Conservation (phyloP, 2,797 vertebrate genomes). For the Alexandromys oeconomus region DNA sequence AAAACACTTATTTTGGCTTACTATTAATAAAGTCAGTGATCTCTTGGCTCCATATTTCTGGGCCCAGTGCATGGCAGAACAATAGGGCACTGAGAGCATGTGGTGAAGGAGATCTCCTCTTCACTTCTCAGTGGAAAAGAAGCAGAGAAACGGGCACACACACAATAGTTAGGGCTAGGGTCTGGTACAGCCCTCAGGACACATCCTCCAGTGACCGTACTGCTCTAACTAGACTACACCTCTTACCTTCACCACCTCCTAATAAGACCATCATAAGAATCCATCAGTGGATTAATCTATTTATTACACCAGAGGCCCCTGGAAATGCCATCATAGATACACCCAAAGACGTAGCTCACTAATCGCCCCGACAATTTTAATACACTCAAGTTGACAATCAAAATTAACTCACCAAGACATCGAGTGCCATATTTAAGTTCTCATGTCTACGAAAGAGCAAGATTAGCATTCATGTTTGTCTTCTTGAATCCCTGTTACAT, state of each 20-base stretch:
- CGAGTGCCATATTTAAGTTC: constrained; percentile 8
- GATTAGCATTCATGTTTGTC: constrained; percentile 12
- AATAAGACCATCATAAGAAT: not conserved
- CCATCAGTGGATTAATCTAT: not conserved
- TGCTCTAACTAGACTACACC: not conserved
- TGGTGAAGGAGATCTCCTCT: not conserved
- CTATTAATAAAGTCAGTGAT: not conserved
- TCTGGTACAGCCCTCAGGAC: not conserved
- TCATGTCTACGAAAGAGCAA: constrained; percentile 9
- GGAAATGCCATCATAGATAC: not conserved
- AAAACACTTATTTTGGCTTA: not conserved
- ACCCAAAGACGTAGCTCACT: not conserved
- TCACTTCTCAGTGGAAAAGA: not conserved
- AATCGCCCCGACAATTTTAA: not conserved
- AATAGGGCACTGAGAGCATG: not conserved
- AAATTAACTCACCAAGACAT: not conserved
- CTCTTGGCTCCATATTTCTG: not conserved
- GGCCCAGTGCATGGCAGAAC: not conserved
- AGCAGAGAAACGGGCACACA: not conserved
- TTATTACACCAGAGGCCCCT: not conserved
- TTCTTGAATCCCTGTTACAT: not conserved
- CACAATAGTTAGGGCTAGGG: not conserved
- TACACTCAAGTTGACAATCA: not conserved
- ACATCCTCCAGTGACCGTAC: not conserved
- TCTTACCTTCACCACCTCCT: not conserved